These are phyloP conservation scores for Heliconius erato DNA, from an alignment of 2,888 invertebrate genomes.

Conservation along the genomic window DNA sequence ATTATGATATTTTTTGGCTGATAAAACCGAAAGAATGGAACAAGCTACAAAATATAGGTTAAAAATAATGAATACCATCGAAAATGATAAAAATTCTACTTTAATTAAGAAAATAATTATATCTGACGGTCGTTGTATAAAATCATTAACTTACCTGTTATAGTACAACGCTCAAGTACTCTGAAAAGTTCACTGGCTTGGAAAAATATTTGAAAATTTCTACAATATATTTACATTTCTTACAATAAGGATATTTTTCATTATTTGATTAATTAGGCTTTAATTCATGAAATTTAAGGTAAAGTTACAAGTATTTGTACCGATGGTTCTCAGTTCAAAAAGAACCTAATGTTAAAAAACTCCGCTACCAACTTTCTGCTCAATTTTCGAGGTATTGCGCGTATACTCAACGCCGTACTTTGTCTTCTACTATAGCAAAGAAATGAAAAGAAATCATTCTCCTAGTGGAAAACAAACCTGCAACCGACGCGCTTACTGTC, in stretches of 20 bases:
- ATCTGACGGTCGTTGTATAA: slow-evolving; percentile 21
- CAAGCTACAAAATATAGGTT: slow-evolving; percentile 22
- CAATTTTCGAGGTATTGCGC: too few relatives aligned
- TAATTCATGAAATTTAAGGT: neutral
- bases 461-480: too few relatives aligned
- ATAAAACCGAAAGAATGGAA: slow-evolving; percentile 1
- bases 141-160: slow-evolving; percentile 18
- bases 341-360: too few relatives aligned
- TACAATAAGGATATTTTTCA: neutral
- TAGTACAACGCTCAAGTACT: neutral
- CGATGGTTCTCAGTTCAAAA: too few relatives aligned
- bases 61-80: slow-evolving; percentile 24
- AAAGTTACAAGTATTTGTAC: too few relatives aligned
- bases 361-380: too few relatives aligned
- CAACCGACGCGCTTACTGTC: too few relatives aligned
- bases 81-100: slow-evolving; percentile 18
- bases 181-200: slow-evolving; percentile 7
- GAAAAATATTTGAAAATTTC: neutral
- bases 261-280: neutral
- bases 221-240: neutral
- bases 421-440: too few relatives aligned
- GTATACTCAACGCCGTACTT: too few relatives aligned
- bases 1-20: slow-evolving; percentile 6
- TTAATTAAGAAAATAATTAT: slow-evolving; percentile 30
- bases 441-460: too few relatives aligned